Percentiles rank a stretch among this genome's conserved stretches.
Conservation (phyloP, 2,113 vertebrate species). For the Anhinga rufa region DNA sequence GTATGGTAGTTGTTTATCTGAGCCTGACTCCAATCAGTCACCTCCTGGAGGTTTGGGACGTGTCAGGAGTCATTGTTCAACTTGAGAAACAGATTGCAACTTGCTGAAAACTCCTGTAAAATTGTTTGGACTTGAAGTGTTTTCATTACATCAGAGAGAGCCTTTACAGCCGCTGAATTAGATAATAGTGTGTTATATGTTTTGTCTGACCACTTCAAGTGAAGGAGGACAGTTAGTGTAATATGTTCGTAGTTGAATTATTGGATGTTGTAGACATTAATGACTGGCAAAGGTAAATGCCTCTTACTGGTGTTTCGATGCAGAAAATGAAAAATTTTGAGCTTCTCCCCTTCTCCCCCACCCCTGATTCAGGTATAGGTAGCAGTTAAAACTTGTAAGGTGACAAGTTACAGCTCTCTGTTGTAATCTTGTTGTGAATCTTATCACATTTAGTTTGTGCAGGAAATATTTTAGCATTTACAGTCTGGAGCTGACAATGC, state of each 20-base stretch:
- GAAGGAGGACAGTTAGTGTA: not conserved
- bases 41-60: not conserved
- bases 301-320: not conserved
- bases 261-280: not conserved
- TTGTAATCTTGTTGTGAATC: not conserved
- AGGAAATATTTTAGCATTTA: not conserved
- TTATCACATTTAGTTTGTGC: not conserved
- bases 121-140: not conserved
- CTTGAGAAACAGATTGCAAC: not conserved
- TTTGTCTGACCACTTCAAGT: not conserved
- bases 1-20: not conserved
- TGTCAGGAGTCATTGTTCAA: not conserved
- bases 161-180: not conserved
- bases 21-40: not conserved
- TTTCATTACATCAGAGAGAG: not conserved
- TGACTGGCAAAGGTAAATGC: not conserved
- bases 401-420: not conserved
- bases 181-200: not conserved
- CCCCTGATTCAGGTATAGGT: not conserved
- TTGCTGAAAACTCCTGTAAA: not conserved
- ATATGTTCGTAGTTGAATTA: not conserved
- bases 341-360: too few species aligned
- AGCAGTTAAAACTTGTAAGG: not conserved
- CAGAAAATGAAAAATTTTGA: not conserved
- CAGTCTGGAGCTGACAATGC: not conserved